phyloP scores from a whole-genome alignment of 2,113 vertebrate species.

The Phocoena sinus region DNA sequence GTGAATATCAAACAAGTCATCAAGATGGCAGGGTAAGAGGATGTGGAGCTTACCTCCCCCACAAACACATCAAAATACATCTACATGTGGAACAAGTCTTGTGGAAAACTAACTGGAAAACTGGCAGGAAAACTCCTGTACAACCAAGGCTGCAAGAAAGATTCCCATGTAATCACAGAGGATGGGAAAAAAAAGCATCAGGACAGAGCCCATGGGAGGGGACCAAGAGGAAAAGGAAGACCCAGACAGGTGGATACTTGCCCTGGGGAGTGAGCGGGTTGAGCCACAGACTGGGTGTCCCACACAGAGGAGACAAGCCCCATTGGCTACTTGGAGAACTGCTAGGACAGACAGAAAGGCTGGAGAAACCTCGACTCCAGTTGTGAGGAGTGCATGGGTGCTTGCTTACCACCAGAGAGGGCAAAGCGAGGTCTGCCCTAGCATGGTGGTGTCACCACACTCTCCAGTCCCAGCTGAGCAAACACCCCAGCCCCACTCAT shows the following conservation, averaged over 20 bases:
- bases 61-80: background rate
- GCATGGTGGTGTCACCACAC: background rate
- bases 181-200: background rate
- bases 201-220: background rate
- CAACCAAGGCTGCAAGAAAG: background rate
- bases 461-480: fast-evolving
- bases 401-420: background rate
- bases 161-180: background rate
- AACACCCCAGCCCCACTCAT: background rate
- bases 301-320: background rate
- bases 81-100: background rate
- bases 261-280: background rate
- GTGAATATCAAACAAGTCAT: background rate
- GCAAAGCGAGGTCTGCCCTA: background rate
- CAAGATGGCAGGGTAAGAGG: background rate
- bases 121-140: background rate
- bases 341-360: background rate
- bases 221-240: background rate
- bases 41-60: background rate
- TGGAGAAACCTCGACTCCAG: background rate
- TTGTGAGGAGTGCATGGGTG: background rate
- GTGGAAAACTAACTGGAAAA: background rate
- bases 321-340: background rate
- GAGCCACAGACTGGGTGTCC: background rate
- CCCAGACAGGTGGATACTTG: background rate